Evolutionary conservation across 2,113 vertebrate genomes (phyloP).

Genomic region (Diadophis punctatus): DNA sequence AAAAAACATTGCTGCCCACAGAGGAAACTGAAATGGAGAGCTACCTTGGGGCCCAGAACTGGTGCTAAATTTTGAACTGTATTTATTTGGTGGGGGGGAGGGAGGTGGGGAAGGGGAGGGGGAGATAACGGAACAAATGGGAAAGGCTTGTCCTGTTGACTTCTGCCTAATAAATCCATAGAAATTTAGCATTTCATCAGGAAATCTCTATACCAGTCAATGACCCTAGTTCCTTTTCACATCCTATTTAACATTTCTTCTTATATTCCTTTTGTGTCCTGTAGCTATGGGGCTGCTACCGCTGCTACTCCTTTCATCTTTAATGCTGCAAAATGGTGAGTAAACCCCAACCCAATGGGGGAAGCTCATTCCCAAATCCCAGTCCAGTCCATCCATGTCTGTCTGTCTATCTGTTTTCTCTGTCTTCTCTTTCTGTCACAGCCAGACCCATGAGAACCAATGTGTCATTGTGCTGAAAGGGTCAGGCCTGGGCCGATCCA

Average conservation of each 20-base stretch:
- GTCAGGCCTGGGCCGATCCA: neutral
- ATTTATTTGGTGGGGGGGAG: neutral
- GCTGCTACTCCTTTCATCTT: neutral
- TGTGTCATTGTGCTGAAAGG: neutral
- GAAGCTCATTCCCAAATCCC: neutral
- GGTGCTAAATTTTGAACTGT: neutral
- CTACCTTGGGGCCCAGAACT: neutral
- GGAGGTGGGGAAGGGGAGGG: neutral
- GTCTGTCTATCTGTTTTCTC: too few species aligned
- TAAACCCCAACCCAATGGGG: neutral
- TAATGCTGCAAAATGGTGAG: slow-evolving; percentile 2
- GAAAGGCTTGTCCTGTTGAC: neutral
- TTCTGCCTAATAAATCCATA: neutral
- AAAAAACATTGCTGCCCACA: neutral
- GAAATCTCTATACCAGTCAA: neutral
- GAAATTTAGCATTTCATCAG: neutral
- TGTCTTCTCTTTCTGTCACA: neutral
- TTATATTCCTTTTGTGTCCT: neutral
- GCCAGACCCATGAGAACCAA: neutral
- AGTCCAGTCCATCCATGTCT: neutral
- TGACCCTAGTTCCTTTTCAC: neutral
- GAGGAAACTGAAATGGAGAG: neutral
- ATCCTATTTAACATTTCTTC: neutral
- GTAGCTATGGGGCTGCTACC: neutral
- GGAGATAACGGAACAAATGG: neutral